A percentile compares a stretch with the other conserved stretches of the same genome.
These are phyloP conservation scores for Nasonia giraulti DNA, from an alignment of 1,140 invertebrate species.

Conservation along the genomic window DNA sequence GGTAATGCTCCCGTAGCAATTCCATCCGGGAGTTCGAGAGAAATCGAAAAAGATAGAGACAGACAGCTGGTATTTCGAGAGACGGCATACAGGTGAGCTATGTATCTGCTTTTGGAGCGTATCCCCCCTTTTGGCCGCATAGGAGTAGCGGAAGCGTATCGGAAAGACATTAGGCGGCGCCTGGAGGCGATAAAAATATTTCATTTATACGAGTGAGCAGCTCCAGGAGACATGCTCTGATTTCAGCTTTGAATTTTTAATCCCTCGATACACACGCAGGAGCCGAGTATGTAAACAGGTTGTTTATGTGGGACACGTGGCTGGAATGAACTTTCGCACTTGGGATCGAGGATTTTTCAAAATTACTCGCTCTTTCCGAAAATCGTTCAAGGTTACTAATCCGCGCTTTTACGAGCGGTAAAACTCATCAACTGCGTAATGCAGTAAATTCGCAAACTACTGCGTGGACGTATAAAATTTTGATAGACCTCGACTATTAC, in stretches of 20 bases:
- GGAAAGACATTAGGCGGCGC: slow-evolving; percentile 44
- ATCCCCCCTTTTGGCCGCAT: neutral
- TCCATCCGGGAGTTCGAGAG: neutral
- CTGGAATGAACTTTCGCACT: neutral
- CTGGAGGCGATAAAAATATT: slow-evolving; percentile 39
- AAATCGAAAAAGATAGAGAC: slow-evolving; percentile 27
- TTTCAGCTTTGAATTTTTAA: slow-evolving; percentile 40
- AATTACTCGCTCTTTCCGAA: neutral
- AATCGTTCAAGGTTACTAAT: neutral
- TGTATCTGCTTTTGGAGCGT: neutral
- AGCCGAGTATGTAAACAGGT: neutral
- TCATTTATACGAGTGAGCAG: slow-evolving; percentile 27
- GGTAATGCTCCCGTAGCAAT: slow-evolving; percentile 16
- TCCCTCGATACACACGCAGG: neutral
- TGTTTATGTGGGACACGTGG: slow-evolving; percentile 2
- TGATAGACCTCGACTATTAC: neutral
- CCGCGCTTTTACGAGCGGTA: neutral
- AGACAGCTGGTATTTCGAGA: neutral
- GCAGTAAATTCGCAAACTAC: neutral
- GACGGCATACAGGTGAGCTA: neutral
- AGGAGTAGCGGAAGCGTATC: neutral
- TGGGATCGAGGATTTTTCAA: neutral
- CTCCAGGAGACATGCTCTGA: neutral
- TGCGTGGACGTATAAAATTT: neutral
- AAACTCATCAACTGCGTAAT: neutral